Evolutionary conservation across 1,140 invertebrate species (phyloP), one percentile per base, ranked within the genome.

Genomic region (Drosophila prosaltans): DNA sequence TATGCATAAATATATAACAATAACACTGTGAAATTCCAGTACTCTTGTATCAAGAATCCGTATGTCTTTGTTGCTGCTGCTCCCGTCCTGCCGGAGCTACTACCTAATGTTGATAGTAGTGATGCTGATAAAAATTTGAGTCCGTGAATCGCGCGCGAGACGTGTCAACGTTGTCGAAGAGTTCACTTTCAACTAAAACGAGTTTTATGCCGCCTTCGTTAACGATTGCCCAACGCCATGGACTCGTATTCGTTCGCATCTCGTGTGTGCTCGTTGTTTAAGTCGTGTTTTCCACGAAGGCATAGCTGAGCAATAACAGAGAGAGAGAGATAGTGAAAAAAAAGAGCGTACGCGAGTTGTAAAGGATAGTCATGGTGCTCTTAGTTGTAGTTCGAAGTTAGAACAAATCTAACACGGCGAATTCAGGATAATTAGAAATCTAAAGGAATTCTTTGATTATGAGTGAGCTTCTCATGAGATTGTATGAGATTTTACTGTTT

Each of bases 181-280:
- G 90, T 91, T 88, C 81, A 91, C 90, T 91, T 91, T 90, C 88
- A 86, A 91, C 91, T 92, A 45, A 90, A 91, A 84, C 78, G 63
- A 39, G 65, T 78, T 80, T 86, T 80, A 80, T 74, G 72, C 73
- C 70, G 65, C 67, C 68, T 61, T 55, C 61, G 68, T 66, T 66
- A 55, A 68, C 74, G 82, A 78, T 61, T 79, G 65, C 64, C 41
- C 57, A 55, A 54, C 60, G 41, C 59, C 26, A 67, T 48, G 66
- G 41, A 40, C 43, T 67, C 72, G 66, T 62, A 24, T 73, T 79
- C 69, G 69, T 65, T 26, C 5, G 3, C n/a, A 30, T 21, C 60
- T 85, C 81, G 81, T 43, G 30, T 51, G 21, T 3, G 24, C 39
- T 76, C 74, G 60, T 60, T 43, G 51, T 48, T 6, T 8, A 0